Base-by-base conservation (phyloP, 2,113 vertebrate genomes). In the Acanthochromis polyacanthus region DNA sequence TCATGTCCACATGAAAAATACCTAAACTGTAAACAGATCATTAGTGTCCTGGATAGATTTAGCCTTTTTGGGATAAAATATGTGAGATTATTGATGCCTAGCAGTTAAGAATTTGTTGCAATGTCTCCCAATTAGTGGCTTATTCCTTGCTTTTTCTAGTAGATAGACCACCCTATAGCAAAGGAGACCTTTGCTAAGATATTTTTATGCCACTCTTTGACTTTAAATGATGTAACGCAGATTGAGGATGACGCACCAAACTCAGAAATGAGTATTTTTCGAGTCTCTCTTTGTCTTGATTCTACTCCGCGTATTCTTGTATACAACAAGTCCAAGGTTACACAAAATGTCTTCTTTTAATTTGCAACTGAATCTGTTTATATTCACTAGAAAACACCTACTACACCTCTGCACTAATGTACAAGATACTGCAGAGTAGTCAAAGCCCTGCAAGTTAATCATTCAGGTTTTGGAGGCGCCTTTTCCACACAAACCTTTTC, bases 61-160 rank as follows among this genome's bases (percentile, higher is more conserved):
- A 10, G 2, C 23, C 3, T 40, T 15, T 50, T 63, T 50, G 8
- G 45, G 40, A 17, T 11, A 43, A 50, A 36, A 9, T 6, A 36
- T 10, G 9, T 36, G 7, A 36, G 9, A 61, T 64, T 48, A 12
- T 36, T 22, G n/a, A 71, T 14, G 10, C 11, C 16, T 14, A 15
- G 40, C 40, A 15, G 11, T 7, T 23, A 68, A 68, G 22, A 19
- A 68, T 28, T 57, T 17, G 67, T 70, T 40, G 40, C 38, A 46
- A 3, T 62, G 57, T 11, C 22, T 75, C 22, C n/a, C 14, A n/a
- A 22, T n/a, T 36, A 52, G 48, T 61, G 16, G 32, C 46, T 10
- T 1, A 20, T 57, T 36, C 58, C 60, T 45, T 64, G 25, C 23
- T 59, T 57, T 59, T n/a, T 32, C n/a, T 19, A n/a, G 16, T 12